Conservation (phyloP, 2,888 invertebrate species). For the Phoenoteleia sp. region DNA sequence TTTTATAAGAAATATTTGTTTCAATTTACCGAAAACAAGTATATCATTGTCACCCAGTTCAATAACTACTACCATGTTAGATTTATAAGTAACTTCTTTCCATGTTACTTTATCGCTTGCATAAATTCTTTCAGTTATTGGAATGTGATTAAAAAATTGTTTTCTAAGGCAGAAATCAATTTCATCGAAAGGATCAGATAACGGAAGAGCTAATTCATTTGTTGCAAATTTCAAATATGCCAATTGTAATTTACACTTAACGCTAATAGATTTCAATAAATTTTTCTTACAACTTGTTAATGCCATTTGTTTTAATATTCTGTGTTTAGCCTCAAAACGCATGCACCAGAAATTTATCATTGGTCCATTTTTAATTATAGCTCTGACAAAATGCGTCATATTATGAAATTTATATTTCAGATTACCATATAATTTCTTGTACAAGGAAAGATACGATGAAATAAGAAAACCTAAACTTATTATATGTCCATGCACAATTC, state of each 20-base stretch:
- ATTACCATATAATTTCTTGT: slow-evolving; percentile 40
- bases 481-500: slow-evolving; percentile 29
- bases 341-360: slow-evolving; percentile 67
- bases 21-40: slow-evolving; percentile 34
- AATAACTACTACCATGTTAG: slow-evolving; percentile 27
- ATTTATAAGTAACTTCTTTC: slow-evolving; percentile 29
- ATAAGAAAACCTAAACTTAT: slow-evolving; percentile 34
- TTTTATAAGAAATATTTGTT: slow-evolving; percentile 30
- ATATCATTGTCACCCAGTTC: slow-evolving; percentile 32
- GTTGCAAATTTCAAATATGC: slow-evolving; percentile 29
- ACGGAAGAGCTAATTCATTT: not conserved
- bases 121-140: slow-evolving; percentile 14
- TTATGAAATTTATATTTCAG: slow-evolving; percentile 72
- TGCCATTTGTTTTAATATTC: slow-evolving; percentile 33
- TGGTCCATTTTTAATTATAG: slow-evolving; percentile 60
- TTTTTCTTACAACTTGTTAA: slow-evolving; percentile 30
- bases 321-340: slow-evolving; percentile 69
- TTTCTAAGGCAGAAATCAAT: not conserved
- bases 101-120: not conserved
- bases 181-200: not conserved
- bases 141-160: not conserved
- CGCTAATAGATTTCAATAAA: slow-evolving; percentile 33
- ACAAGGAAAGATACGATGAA: slow-evolving; percentile 45
- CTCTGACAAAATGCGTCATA: slow-evolving; percentile 61
- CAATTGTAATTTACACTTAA: slow-evolving; percentile 31